Percentiles rank a stretch among this genome's conserved stretches.
Evolutionary conservation across 2,113 vertebrate species (phyloP).

Genomic region (Salminus brasiliensis): DNA sequence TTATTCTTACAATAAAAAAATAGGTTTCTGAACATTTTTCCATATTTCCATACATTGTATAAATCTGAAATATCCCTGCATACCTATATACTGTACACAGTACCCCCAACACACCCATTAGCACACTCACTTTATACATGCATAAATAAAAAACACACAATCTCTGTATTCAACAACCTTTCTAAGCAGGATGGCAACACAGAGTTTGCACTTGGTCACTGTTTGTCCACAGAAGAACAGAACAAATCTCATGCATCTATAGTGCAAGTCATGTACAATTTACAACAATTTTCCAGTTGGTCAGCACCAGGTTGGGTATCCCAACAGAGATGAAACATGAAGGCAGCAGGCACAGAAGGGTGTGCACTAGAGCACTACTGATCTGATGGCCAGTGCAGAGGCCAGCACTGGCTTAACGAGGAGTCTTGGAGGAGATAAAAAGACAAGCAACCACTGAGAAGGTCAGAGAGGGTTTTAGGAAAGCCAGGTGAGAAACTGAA

Average conservation of each 20-base stretch:
- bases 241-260: slow-evolving; percentile 40
- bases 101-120: neutral
- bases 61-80: neutral
- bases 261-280: slow-evolving; percentile 60
- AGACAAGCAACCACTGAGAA: slow-evolving; percentile 21
- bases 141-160: slow-evolving; percentile 5
- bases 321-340: slow-evolving; percentile 76
- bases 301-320: slow-evolving; percentile 78
- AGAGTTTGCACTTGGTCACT: slow-evolving; percentile 30
- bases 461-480: slow-evolving; percentile 20
- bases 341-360: slow-evolving; percentile 69
- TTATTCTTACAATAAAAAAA: neutral
- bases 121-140: slow-evolving; percentile 13
- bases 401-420: neutral
- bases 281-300: slow-evolving; percentile 62
- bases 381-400: slow-evolving; percentile 6
- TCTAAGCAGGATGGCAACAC: neutral
- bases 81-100: neutral
- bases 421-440: neutral
- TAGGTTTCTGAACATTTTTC: neutral
- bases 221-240: slow-evolving; percentile 36
- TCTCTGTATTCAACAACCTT: neutral
- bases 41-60: neutral
- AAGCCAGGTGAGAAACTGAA: slow-evolving; percentile 26
- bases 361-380: slow-evolving; percentile 14